Conservation (phyloP, 2,888 invertebrate genomes). For the Portevinia maculata region DNA sequence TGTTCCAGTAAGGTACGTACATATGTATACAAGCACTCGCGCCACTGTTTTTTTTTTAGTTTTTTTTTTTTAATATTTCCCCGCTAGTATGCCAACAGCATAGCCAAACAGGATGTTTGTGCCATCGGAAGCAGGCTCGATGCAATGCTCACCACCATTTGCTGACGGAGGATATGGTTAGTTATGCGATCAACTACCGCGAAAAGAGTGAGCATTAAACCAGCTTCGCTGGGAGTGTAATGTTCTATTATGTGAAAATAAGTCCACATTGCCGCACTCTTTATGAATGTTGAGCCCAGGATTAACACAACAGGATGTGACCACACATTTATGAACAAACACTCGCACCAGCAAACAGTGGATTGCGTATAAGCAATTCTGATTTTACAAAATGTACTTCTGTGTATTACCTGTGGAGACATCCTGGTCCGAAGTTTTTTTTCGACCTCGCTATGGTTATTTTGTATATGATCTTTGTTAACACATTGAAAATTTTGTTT, state of each 20-base stretch:
- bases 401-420: slow-evolving; percentile 41
- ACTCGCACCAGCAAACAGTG: slow-evolving; percentile 34
- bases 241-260: slow-evolving; percentile 64
- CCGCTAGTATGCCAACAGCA: slow-evolving; percentile 8
- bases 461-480: slow-evolving; percentile 26
- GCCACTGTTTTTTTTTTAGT: not conserved
- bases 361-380: slow-evolving; percentile 60
- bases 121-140: slow-evolving; percentile 27
- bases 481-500: slow-evolving; percentile 4
- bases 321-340: slow-evolving; percentile 50
- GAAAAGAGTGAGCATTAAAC: slow-evolving; percentile 47
- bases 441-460: not conserved
- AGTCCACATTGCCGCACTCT: slow-evolving; percentile 52
- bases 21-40: not conserved
- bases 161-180: slow-evolving; percentile 41
- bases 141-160: slow-evolving; percentile 37
- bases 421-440: slow-evolving; percentile 24
- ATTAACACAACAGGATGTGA: slow-evolving; percentile 59
- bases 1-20: not conserved
- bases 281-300: slow-evolving; percentile 45
- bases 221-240: slow-evolving; percentile 46
- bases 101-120: slow-evolving; percentile 35
- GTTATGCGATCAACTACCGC: slow-evolving; percentile 45
- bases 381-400: slow-evolving; percentile 47
- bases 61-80: slow-evolving; percentile 5